Evolutionary conservation across 2,113 vertebrate species (phyloP).

Genomic region (Corynorhinus townsendii): DNA sequence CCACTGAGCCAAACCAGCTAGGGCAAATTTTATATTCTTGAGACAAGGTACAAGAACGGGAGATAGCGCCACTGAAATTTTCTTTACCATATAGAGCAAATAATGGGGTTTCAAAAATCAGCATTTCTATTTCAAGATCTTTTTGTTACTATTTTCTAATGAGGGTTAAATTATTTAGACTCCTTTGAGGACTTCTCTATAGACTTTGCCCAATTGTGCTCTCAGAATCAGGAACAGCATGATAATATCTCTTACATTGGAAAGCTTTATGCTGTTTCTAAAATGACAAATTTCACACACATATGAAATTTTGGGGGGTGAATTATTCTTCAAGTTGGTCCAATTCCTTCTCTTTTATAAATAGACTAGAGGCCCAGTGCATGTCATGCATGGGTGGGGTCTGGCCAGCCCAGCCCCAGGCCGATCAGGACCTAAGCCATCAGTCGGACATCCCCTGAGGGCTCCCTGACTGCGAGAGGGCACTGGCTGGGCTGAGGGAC

Average conservation of each 20-base stretch:
- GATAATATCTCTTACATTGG: not conserved
- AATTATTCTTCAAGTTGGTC: not conserved
- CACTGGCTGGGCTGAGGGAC: too few species aligned
- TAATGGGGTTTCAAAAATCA: not conserved
- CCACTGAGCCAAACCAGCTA: not conserved
- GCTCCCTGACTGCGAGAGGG: too few species aligned
- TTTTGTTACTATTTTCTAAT: not conserved
- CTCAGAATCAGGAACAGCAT: not conserved
- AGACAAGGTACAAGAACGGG: not conserved
- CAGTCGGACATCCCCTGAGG: too few species aligned
- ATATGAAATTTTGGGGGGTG: not conserved
- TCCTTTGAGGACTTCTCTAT: not conserved
- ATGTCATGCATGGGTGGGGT: too few species aligned
- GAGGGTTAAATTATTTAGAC: not conserved
- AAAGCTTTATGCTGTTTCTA: not conserved
- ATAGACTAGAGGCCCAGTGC: too few species aligned
- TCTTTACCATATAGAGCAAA: not conserved
- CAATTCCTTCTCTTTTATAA: not conserved
- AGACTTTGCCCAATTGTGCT: not conserved
- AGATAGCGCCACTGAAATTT: not conserved
- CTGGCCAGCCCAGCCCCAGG: too few species aligned
- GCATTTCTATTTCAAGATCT: conserved; percentile 22
- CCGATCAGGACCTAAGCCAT: too few species aligned
- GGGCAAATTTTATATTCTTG: not conserved
- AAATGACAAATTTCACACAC: not conserved